Evolutionary conservation across 2,113 vertebrate species (phyloP).

Genomic region (Bubalus kerabau): DNA sequence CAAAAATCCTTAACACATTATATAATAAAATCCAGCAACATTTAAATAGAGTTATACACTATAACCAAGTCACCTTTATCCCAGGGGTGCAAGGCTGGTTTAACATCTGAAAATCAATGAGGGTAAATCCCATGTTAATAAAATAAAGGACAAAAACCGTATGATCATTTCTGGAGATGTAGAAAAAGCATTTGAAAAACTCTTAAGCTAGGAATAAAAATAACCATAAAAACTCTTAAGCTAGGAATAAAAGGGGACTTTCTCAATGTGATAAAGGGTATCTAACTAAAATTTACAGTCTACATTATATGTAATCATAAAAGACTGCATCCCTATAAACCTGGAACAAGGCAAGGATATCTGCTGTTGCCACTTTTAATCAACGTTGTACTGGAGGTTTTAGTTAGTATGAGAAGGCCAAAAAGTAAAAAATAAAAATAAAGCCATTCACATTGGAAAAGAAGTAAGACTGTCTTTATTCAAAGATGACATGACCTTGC

Average conservation of each 20-base stretch:
- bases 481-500: neutral
- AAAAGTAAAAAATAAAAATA: neutral
- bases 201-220: neutral
- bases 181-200: neutral
- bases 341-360: neutral
- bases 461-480: neutral
- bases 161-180: neutral
- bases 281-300: neutral
- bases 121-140: neutral
- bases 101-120: neutral
- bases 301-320: neutral
- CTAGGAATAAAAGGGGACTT: neutral
- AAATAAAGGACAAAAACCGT: neutral
- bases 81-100: neutral
- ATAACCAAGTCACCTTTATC: neutral
- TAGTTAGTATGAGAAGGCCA: neutral
- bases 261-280: neutral
- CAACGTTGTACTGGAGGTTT: neutral
- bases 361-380: neutral
- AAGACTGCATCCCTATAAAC: neutral
- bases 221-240: neutral
- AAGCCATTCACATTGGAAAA: neutral
- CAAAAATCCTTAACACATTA: neutral
- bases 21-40: neutral
- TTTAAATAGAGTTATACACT: neutral